Conservation (phyloP, 2,888 invertebrate genomes). For the Drosophila yooni region DNA sequence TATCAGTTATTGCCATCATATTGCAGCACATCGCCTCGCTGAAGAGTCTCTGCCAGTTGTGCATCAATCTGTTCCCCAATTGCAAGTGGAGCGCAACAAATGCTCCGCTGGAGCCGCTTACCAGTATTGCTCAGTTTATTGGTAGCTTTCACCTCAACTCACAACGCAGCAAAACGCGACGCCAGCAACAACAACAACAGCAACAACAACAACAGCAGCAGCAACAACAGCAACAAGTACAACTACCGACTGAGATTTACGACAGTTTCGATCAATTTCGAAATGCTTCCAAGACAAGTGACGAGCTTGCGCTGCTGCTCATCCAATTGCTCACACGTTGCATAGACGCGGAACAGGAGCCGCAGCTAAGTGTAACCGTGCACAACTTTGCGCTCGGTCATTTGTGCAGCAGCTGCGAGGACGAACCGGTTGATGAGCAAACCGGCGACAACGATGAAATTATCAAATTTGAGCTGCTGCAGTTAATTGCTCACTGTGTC, state of each 20-base stretch:
- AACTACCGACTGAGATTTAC: conserved; percentile 11
- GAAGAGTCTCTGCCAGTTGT: conserved; percentile 81
- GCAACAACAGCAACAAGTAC: conserved; percentile 14
- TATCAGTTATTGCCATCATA: conserved; percentile 15
- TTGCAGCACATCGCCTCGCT: conserved; percentile 83
- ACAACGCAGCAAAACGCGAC: conserved; percentile 55
- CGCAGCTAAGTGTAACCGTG: conserved; percentile 75
- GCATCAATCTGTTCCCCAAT: conserved; percentile 84
- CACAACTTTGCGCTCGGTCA: conserved; percentile 83
- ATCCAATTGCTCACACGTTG: conserved; percentile 82
- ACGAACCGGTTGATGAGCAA: conserved; percentile 27
- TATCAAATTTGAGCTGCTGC: conserved; percentile 81
- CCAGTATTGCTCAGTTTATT: conserved; percentile 73
- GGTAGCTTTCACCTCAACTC: conserved; percentile 74
- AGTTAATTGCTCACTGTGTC: conserved; percentile 79
- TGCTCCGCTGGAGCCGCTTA: conserved; percentile 52
- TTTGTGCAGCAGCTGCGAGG: conserved; percentile 56
- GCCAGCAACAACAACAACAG: conserved; percentile 31
- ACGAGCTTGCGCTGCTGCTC: conserved; percentile 82
- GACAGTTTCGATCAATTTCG: conserved; percentile 60
- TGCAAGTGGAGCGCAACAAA: conserved; percentile 81
- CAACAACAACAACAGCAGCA: conserved; percentile 31
- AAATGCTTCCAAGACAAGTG: conserved; percentile 71
- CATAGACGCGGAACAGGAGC: conserved; percentile 78
- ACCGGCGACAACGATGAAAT: conserved; percentile 68